Base-by-base conservation (phyloP, 2,797 vertebrate species). In the Tapera naevia region DNA sequence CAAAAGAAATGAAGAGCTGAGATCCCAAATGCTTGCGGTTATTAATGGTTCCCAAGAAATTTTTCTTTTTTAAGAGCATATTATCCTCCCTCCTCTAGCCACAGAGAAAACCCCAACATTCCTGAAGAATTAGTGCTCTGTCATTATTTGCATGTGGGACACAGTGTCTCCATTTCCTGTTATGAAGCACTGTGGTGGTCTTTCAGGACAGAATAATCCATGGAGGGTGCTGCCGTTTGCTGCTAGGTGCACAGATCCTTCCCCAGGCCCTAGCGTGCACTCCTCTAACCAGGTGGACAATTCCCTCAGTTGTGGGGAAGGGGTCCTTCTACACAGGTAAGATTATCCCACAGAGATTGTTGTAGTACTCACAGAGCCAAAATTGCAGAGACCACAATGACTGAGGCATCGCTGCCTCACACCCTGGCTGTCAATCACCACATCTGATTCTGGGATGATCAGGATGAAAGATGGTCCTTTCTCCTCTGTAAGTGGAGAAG, bases 21-120 rank as follows among this genome's bases (percentile, higher is more conserved):
- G 64, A 93, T 93, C 83, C 88, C 64, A 90, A 90, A 90, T 93
- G 78, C 37, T 82, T 95, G 94, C 80, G 94, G 96, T 96, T 92
- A 91, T 94, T 95, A 96, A 87, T 67, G 67, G 91, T 64, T 94
- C 95, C 91, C 89, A 88, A 92, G 78, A 88, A 91, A 62, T 86
- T 79, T 41, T 95, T 93, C 78, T 87, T 93, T 94, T 90, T 93
- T 67, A 89, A 96, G 88, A 93, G 57, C 54, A 21, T 37, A 60
- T 41, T 92, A 37, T 78, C 76, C 78, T 91, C 28, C 89, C 64
- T 81, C 9, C 30, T 76, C 53, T 70, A 66, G 30, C 71, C 4
- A 8, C 84, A 74, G 71, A 74, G 71, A 39, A 93, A 96, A 96
- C 71, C 41, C 88, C 67, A 90, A 33, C 48, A 48, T 88, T 96